phyloP scores from a whole-genome alignment of 1,140 invertebrate species.

The Zaprionus africanus region DNA sequence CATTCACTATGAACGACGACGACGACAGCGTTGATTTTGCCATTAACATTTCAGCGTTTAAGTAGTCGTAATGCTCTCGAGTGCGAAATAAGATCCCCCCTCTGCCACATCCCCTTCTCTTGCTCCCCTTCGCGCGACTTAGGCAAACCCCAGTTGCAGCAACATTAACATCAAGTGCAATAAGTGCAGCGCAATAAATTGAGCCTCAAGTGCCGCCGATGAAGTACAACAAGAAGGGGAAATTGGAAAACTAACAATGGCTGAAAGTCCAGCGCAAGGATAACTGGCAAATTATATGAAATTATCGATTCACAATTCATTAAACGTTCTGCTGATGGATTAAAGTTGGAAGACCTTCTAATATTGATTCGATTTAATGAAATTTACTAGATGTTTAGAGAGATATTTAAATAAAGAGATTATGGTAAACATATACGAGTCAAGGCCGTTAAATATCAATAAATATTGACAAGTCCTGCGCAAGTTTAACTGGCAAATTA shows the following conservation, averaged over 20 bases:
- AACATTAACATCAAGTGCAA: conserved; percentile 19
- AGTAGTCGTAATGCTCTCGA: conserved; percentile 37
- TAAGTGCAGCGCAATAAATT: conserved; percentile 18
- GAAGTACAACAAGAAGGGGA: not conserved
- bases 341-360: not conserved
- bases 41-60: conserved; percentile 38
- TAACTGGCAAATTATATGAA: not conserved
- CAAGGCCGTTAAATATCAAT: too few relatives aligned
- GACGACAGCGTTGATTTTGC: conserved; percentile 17
- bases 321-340: not conserved
- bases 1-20: conserved; percentile 8
- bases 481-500: not conserved
- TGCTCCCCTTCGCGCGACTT: not conserved
- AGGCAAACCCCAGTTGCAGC: conserved; percentile 3
- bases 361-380: not conserved
- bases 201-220: not conserved
- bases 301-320: not conserved
- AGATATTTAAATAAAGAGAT: too few relatives aligned
- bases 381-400: not conserved
- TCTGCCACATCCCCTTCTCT: not conserved
- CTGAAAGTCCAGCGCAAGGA: not conserved
- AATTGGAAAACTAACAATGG: conserved; percentile 5
- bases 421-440: too few relatives aligned
- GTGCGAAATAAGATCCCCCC: conserved; percentile 16
- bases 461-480: not conserved